A percentile compares a stretch with the other conserved stretches of the same genome.
phyloP scores from a whole-genome alignment of 2,113 vertebrate genomes.

The Saccopteryx bilineata region DNA sequence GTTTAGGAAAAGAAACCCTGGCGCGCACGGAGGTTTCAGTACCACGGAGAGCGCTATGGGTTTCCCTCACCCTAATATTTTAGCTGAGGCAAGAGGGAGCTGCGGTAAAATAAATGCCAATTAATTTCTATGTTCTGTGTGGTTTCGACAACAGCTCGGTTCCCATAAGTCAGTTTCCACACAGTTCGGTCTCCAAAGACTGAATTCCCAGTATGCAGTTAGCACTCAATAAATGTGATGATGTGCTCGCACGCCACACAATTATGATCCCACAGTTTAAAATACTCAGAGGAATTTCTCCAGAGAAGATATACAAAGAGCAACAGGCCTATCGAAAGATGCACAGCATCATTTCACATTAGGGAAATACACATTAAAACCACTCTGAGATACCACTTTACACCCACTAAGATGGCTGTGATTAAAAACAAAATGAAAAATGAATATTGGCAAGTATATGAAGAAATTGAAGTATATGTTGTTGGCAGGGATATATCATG shows the following conservation, averaged over 20 bases:
- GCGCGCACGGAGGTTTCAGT: neutral
- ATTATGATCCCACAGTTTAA: neutral
- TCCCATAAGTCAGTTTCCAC: neutral
- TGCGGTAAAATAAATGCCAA: neutral
- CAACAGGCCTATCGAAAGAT: neutral
- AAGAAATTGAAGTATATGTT: neutral
- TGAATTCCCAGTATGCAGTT: neutral
- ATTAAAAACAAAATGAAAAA: neutral
- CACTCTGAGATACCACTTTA: neutral
- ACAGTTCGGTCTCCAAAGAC: neutral
- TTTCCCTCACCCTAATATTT: neutral
- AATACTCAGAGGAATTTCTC: neutral
- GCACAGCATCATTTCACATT: neutral
- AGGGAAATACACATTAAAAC: conserved; percentile 30
- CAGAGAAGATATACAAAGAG: neutral
- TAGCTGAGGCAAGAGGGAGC: neutral
- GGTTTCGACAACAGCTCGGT: neutral
- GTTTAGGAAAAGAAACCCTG: neutral
- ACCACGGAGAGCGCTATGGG: conserved; percentile 41
- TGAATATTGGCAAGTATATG: neutral
- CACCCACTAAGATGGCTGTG: too few species aligned
- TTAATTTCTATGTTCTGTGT: neutral
- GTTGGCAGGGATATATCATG: neutral
- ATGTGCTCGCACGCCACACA: neutral
- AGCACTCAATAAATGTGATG: neutral